Conservation (phyloP, 2,797 vertebrate species). For the Etheostoma perlongum region DNA sequence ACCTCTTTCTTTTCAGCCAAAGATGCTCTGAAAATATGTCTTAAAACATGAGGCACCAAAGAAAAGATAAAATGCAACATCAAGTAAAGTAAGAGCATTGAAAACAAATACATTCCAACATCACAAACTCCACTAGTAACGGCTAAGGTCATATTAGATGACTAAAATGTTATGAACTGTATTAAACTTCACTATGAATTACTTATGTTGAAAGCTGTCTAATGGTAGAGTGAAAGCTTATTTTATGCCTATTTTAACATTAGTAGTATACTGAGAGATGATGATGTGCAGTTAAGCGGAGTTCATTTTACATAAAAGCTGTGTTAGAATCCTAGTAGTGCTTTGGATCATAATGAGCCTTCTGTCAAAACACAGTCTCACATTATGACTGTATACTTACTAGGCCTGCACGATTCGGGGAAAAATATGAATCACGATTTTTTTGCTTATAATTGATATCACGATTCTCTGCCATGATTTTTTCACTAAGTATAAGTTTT, state of each 20-base stretch:
- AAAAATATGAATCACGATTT: too few relatives aligned
- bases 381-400: constrained; percentile 38
- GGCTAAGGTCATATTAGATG: constrained; percentile 40
- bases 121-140: constrained; percentile 63
- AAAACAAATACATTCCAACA: constrained; percentile 76
- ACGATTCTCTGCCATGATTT: too few relatives aligned
- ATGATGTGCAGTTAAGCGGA: constrained; percentile 61
- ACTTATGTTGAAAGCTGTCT: constrained; percentile 55
- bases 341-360: constrained; percentile 23
- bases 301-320: constrained; percentile 56
- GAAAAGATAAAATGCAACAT: constrained; percentile 54
- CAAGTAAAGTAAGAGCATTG: constrained; percentile 48
- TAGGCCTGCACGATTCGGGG: background rate
- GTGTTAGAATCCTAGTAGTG: constrained; percentile 32
- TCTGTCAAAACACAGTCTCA: constrained; percentile 42
- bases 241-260: constrained; percentile 55
- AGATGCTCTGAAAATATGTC: constrained; percentile 40
- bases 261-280: constrained; percentile 60
- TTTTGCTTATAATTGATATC: too few relatives aligned
- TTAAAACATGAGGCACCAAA: constrained; percentile 68
- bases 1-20: constrained; percentile 43
- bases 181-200: constrained; percentile 59
- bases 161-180: constrained; percentile 55
- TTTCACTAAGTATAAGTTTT: too few relatives aligned
- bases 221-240: constrained; percentile 48